phyloP scores from a whole-genome alignment of 2,797 vertebrate genomes.

The Sebastes hubbsi region DNA sequence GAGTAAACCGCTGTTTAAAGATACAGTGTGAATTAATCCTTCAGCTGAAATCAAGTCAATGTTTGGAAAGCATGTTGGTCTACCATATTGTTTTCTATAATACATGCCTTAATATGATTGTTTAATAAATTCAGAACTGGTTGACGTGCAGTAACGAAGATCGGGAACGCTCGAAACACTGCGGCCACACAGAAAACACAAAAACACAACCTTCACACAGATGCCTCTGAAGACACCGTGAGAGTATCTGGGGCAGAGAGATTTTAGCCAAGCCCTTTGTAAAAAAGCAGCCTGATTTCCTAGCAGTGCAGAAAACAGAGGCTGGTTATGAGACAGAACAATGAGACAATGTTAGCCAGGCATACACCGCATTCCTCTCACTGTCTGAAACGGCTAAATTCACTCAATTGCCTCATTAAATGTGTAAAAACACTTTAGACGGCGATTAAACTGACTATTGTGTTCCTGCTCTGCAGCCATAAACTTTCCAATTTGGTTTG shows the following conservation, averaged over 20 bases:
- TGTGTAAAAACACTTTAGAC: conserved; percentile 76
- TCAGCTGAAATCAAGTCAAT: conserved; percentile 31
- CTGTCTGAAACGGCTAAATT: conserved; percentile 74
- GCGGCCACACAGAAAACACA: neutral
- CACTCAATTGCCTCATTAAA: conserved; percentile 82
- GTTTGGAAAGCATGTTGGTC: conserved; percentile 45
- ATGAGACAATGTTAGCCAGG: conserved; percentile 78
- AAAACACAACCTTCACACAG: conserved; percentile 17
- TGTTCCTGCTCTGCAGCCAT: conserved; percentile 51
- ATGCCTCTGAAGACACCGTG: conserved; percentile 33
- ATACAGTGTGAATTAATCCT: conserved; percentile 15
- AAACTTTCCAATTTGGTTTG: conserved; percentile 59
- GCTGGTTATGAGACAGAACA: conserved; percentile 78
- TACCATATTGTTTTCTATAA: conserved; percentile 15
- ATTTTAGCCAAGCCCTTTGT: conserved; percentile 57
- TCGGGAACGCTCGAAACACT: neutral
- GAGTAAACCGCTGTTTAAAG: conserved; percentile 32
- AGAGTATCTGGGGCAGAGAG: conserved; percentile 70
- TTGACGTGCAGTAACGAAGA: neutral
- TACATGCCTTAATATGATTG: conserved; percentile 11
- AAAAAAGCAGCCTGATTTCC: conserved; percentile 65
- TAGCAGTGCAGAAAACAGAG: conserved; percentile 76
- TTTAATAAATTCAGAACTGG: conserved; percentile 3
- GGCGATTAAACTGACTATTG: conserved; percentile 72
- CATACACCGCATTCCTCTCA: conserved; percentile 72